These are phyloP conservation scores for Priocnemis perturbator DNA, from an alignment of 2,888 invertebrate species.

Conservation along the genomic window DNA sequence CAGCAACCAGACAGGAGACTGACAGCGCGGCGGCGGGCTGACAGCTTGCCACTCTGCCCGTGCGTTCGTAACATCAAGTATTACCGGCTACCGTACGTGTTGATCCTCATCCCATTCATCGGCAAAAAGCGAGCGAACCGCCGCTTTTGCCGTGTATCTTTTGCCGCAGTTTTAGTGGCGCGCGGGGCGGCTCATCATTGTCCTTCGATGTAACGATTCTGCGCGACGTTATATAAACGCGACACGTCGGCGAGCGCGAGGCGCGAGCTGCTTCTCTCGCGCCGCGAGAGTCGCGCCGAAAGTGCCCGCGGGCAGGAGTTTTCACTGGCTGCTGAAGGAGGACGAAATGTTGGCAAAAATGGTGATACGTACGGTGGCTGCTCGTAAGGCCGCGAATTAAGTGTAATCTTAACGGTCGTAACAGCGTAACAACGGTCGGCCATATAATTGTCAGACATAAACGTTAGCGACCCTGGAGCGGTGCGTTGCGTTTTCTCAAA, in stretches of 20 bases:
- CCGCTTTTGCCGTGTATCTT: constrained; percentile 24
- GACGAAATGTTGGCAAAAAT: too few species aligned
- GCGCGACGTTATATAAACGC: too few species aligned
- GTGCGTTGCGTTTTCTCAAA: constrained; percentile 37
- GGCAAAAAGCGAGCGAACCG: constrained; percentile 64
- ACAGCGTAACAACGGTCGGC: constrained; percentile 47
- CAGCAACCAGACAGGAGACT: constrained; percentile 78
- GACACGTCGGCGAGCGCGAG: neutral
- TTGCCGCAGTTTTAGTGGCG: constrained; percentile 8
- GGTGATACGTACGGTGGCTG: too few species aligned
- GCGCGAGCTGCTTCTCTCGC: too few species aligned
- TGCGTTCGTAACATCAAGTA: constrained; percentile 76
- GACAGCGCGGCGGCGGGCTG: constrained; percentile 77
- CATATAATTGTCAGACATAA: constrained; percentile 48
- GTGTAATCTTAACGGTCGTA: constrained; percentile 51
- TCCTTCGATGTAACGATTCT: too few species aligned
- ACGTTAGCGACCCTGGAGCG: constrained; percentile 32
- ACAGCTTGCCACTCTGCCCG: constrained; percentile 74
- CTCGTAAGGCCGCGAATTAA: constrained; percentile 45
- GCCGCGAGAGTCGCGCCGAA: too few species aligned
- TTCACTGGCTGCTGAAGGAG: too few species aligned
- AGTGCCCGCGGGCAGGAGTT: too few species aligned
- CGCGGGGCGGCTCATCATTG: constrained; percentile 2
- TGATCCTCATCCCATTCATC: constrained; percentile 70
- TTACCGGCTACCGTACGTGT: constrained; percentile 73